These are phyloP conservation scores for Temnothorax longispinosus DNA, from an alignment of 1,140 invertebrate species.

Conservation along the genomic window DNA sequence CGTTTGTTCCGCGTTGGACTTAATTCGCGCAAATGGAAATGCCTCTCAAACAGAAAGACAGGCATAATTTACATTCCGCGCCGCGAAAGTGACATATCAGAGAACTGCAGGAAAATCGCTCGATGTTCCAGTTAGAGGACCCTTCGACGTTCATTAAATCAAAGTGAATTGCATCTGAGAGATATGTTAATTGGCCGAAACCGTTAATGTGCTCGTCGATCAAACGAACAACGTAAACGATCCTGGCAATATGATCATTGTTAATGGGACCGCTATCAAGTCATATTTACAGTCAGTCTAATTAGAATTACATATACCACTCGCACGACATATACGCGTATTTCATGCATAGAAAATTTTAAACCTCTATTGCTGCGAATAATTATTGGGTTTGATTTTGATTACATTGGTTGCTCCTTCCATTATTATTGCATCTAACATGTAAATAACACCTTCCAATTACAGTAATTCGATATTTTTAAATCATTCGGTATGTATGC, in stretches of 20 bases:
- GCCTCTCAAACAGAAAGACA: slow-evolving; percentile 58
- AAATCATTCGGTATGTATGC: slow-evolving; percentile 2
- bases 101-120: slow-evolving; percentile 51
- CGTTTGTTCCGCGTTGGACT: slow-evolving; percentile 49
- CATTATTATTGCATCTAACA: neutral
- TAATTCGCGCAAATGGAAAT: slow-evolving; percentile 60
- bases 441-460: neutral
- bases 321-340: neutral
- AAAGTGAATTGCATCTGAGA: slow-evolving; percentile 30
- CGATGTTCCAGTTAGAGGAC: slow-evolving; percentile 35
- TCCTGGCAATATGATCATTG: neutral
- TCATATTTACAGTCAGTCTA: neutral
- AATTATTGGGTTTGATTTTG: neutral
- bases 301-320: neutral
- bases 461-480: slow-evolving; percentile 5
- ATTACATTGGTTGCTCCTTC: neutral
- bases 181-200: slow-evolving; percentile 28
- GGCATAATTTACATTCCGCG: slow-evolving; percentile 57
- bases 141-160: slow-evolving; percentile 48
- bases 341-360: neutral
- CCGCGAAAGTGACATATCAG: slow-evolving; percentile 59
- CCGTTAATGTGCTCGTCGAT: neutral
- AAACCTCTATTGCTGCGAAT: neutral
- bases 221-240: slow-evolving; percentile 5
- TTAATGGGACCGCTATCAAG: neutral